A percentile compares a stretch with the other conserved stretches of the same genome.
Evolutionary conservation across 2,888 invertebrate species (phyloP).

Genomic region (Caenorhabditis panamensis): DNA sequence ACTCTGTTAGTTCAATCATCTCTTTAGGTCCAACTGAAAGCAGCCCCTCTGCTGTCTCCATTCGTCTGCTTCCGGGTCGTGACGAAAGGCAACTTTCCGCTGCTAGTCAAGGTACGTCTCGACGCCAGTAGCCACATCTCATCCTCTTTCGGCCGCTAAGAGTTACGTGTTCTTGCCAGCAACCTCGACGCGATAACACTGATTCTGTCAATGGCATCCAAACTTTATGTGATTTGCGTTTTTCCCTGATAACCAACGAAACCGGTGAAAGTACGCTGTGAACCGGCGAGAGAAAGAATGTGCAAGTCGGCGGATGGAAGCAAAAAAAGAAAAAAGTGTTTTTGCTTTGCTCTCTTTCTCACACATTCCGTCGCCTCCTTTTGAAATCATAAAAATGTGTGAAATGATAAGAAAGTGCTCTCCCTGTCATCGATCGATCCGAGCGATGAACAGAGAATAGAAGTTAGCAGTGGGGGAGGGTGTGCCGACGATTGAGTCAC

Average conservation of each 20-base stretch:
- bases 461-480: slow-evolving; percentile 25
- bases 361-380: neutral
- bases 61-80: slow-evolving; percentile 95
- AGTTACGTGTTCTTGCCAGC: slow-evolving; percentile 39
- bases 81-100: slow-evolving; percentile 94
- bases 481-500: slow-evolving; percentile 29
- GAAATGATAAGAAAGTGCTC: slow-evolving; percentile 29
- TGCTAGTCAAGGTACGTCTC: slow-evolving; percentile 86
- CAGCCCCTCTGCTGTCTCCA: slow-evolving; percentile 92
- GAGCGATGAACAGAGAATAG: slow-evolving; percentile 6
- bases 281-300: slow-evolving; percentile 16
- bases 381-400: slow-evolving; percentile 15
- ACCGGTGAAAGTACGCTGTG: slow-evolving; percentile 26
- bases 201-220: slow-evolving; percentile 17
- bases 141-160: neutral
- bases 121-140: neutral
- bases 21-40: slow-evolving; percentile 84
- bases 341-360: slow-evolving; percentile 17
- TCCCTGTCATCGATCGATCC: slow-evolving; percentile 3
- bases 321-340: slow-evolving; percentile 2
- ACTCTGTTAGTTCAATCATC: neutral
- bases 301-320: neutral
- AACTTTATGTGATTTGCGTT: neutral
- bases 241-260: slow-evolving; percentile 1
- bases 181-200: slow-evolving; percentile 29